Conservation (phyloP, 92 coral and sea anemone genomes). For the Meandrina meandrites region DNA sequence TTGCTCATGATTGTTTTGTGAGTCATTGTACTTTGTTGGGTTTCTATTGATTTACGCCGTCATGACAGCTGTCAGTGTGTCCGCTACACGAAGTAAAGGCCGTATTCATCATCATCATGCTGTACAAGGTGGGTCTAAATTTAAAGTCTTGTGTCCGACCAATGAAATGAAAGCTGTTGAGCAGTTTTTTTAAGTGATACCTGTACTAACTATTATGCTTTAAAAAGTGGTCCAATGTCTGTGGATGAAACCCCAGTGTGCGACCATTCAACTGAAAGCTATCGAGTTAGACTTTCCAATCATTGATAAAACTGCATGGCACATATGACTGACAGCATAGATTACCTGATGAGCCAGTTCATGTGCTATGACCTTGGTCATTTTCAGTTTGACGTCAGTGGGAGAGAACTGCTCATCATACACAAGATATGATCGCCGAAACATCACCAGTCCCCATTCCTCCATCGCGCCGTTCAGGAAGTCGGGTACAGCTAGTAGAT, state of each 20-base stretch:
- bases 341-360: constrained; percentile 67
- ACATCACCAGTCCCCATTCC: constrained; percentile 60
- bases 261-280: too few species aligned
- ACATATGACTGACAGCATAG: not conserved
- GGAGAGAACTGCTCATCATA: constrained; percentile 43
- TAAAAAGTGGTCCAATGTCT: too few species aligned
- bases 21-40: too few species aligned
- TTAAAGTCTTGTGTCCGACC: too few species aligned
- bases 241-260: too few species aligned
- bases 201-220: not conserved
- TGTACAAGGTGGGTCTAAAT: not conserved
- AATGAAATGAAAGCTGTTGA: not conserved
- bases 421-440: constrained; percentile 54
- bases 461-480: constrained; percentile 68
- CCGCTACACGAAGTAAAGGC: too few species aligned
- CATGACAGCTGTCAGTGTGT: too few species aligned
- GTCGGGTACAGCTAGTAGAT: constrained; percentile 60
- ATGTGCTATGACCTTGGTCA: constrained; percentile 49
- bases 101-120: too few species aligned
- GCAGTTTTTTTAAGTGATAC: not conserved
- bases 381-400: constrained; percentile 29
- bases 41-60: too few species aligned
- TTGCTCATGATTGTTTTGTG: too few species aligned
- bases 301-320: too few species aligned
- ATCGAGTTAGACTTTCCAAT: not conserved